Percentiles rank a stretch among this genome's conserved stretches.
These are phyloP conservation scores for Apotomis turbidana DNA, from an alignment of 2,888 invertebrate species.

Conservation along the genomic window DNA sequence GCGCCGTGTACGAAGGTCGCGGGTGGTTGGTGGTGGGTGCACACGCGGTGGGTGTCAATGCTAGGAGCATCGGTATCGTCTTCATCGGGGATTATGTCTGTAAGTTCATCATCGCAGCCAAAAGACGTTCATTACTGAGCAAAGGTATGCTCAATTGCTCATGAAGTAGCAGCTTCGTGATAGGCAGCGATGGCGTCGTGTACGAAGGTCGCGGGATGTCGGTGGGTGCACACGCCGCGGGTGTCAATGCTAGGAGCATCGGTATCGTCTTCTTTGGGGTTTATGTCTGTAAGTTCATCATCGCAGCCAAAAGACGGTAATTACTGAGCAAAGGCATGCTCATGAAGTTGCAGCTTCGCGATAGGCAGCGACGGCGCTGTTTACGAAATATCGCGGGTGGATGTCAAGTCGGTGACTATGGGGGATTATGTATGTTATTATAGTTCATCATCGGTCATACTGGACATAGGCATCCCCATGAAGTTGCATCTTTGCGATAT, in stretches of 20 bases:
- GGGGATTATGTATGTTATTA: conserved; percentile 87
- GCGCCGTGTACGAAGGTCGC: conserved; percentile 87
- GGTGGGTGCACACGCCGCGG: conserved; percentile 88
- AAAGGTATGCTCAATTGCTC: too few species aligned
- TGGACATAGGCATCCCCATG: too few species aligned
- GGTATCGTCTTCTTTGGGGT: conserved; percentile 89
- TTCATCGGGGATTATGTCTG: conserved; percentile 88
- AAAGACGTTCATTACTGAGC: too few species aligned
- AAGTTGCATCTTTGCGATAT: too few species aligned
- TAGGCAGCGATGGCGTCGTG: conserved; percentile 89
- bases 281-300: conserved; percentile 84
- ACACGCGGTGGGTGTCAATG: conserved; percentile 86
- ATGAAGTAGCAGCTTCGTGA: conserved; percentile 83
- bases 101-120: conserved; percentile 64
- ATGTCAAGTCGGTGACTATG: too few species aligned
- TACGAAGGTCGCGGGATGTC: conserved; percentile 88
- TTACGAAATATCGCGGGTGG: too few species aligned
- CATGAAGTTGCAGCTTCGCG: too few species aligned
- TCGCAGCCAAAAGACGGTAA: too few species aligned
- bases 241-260: conserved; percentile 84
- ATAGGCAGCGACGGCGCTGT: too few species aligned
- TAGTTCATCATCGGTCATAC: too few species aligned
- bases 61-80: conserved; percentile 86
- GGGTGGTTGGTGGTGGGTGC: conserved; percentile 89
- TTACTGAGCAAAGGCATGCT: too few species aligned